phyloP scores from a whole-genome alignment of 1,140 invertebrate species.

The Dreissena polymorpha region DNA sequence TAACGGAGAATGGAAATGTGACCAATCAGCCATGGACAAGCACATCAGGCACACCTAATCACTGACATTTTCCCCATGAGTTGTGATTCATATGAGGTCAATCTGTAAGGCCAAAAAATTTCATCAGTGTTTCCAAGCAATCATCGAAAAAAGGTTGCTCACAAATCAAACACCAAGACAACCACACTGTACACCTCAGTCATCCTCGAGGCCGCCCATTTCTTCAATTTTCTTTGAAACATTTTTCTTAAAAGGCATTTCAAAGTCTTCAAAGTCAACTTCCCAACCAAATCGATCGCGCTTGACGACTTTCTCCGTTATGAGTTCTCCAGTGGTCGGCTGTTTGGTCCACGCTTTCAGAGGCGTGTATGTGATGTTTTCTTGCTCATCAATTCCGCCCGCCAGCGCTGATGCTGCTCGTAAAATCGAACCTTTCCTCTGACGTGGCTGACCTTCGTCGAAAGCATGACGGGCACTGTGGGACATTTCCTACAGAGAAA shows the following conservation, averaged over 20 bases:
- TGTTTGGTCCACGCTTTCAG: slow-evolving; percentile 77
- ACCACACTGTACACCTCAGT: slow-evolving; percentile 22
- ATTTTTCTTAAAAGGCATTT: slow-evolving; percentile 80
- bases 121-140: no score
- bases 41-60: no score
- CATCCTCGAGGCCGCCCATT: slow-evolving; percentile 67
- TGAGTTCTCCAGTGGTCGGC: slow-evolving; percentile 72
- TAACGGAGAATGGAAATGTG: no score
- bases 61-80: no score
- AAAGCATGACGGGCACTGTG: slow-evolving; percentile 13
- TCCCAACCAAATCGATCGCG: slow-evolving; percentile 78
- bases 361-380: slow-evolving; percentile 77
- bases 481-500: background rate
- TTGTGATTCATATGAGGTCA: no score
- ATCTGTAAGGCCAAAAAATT: no score
- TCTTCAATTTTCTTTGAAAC: slow-evolving; percentile 64
- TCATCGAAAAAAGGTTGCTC: no score
- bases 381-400: slow-evolving; percentile 74
- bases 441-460: slow-evolving; percentile 51
- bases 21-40: no score
- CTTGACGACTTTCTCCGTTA: slow-evolving; percentile 66
- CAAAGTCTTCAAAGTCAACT: slow-evolving; percentile 80
- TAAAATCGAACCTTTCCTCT: slow-evolving; percentile 75
- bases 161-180: no score
- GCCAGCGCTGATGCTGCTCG: slow-evolving; percentile 76